A percentile compares a stretch with the other conserved stretches of the same genome.
These are phyloP conservation scores for Limosa lapponica DNA, from an alignment of 2,797 vertebrate species.

Conservation along the genomic window DNA sequence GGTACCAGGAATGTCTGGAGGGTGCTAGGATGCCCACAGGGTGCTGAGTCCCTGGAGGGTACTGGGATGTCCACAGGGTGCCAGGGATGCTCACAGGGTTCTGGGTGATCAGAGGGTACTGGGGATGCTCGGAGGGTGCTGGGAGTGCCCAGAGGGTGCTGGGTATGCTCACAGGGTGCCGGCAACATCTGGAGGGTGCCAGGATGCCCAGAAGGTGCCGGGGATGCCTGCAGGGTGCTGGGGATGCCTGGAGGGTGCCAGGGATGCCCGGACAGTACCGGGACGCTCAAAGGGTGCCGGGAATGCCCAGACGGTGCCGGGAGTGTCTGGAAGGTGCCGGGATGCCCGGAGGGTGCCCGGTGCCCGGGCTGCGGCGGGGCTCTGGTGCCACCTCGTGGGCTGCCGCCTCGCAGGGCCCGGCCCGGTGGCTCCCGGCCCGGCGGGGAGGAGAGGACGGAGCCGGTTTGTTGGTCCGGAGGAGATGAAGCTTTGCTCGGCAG, in stretches of 20 bases:
- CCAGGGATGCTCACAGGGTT: too few species aligned
- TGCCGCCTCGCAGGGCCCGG: not conserved
- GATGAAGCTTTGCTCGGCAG: not conserved
- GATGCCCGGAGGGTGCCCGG: accelerated
- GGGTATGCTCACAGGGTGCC: too few species aligned
- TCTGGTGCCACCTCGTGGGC: constrained; percentile 69
- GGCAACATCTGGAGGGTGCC: too few species aligned
- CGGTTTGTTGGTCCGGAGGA: accelerated
- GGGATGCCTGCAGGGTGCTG: too few species aligned
- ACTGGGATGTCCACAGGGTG: not conserved
- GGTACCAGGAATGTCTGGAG: not conserved
- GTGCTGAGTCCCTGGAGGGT: too few species aligned
- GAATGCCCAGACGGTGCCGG: not conserved
- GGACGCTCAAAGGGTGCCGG: accelerated
- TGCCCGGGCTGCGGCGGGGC: not conserved
- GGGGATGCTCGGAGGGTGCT: too few species aligned
- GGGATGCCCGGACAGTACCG: accelerated
- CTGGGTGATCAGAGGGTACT: too few species aligned
- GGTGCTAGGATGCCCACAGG: not conserved
- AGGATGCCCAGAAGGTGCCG: not conserved
- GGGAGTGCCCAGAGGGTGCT: not conserved
- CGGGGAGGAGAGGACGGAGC: accelerated
- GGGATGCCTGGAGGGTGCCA: not conserved
- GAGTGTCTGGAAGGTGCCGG: not conserved
- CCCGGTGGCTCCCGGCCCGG: not conserved